These are phyloP conservation scores for Pituophis catenifer DNA, from an alignment of 2,113 vertebrate species.

Conservation along the genomic window DNA sequence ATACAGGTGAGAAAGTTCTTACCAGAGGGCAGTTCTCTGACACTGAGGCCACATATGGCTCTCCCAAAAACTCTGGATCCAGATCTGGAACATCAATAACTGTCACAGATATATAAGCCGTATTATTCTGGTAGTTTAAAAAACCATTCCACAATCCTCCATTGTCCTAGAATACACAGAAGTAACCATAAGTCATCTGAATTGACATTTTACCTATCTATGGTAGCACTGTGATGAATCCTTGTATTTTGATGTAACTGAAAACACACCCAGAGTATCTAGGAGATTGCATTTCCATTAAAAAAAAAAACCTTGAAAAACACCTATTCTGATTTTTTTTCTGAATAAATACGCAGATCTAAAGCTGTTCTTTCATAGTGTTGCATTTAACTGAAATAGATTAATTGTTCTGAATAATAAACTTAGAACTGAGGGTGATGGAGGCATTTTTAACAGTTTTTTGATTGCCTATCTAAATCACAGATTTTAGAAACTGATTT, in stretches of 20 bases:
- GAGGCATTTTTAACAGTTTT: background rate
- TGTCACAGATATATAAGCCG: constrained; percentile 67
- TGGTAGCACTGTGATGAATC: background rate
- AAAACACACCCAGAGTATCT: background rate
- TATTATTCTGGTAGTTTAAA: rapidly evolving
- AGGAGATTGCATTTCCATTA: background rate
- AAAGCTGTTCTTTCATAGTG: background rate
- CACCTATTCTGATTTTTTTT: background rate
- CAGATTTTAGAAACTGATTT: background rate
- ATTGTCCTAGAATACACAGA: constrained; percentile 68
- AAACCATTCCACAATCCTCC: constrained; percentile 13
- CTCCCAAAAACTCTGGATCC: constrained; percentile 74
- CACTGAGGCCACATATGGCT: constrained; percentile 66
- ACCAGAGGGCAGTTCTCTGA: constrained; percentile 54
- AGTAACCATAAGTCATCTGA: background rate
- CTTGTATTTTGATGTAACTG: background rate
- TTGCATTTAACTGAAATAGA: background rate
- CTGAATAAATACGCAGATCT: background rate
- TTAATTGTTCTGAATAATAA: background rate
- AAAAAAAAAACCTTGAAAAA: background rate
- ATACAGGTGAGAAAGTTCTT: background rate
- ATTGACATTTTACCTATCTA: background rate
- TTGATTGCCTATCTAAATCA: background rate
- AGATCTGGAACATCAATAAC: constrained; percentile 76
- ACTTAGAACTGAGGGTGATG: background rate